phyloP scores from a whole-genome alignment of 2,797 vertebrate genomes.

The Apodemus agrarius region DNA sequence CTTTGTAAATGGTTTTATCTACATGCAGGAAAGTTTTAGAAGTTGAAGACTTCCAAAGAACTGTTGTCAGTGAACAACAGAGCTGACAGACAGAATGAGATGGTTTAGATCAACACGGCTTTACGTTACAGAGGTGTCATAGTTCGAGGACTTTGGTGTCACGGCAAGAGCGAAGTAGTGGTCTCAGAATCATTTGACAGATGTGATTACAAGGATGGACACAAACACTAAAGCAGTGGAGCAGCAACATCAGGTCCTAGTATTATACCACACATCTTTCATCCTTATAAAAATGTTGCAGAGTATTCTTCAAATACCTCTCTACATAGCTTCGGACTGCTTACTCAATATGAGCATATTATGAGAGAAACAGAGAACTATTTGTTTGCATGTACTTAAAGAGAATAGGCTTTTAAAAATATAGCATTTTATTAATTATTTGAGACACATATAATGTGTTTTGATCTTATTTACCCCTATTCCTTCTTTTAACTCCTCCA shows the following conservation, averaged over 20 bases:
- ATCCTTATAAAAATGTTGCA: not conserved
- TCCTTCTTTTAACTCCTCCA: not conserved
- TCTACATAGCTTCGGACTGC: not conserved
- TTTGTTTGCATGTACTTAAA: not conserved
- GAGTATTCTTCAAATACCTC: not conserved
- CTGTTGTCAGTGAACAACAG: not conserved
- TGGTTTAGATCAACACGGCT: not conserved
- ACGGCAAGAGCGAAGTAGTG: not conserved
- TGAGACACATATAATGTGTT: not conserved
- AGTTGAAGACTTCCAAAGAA: not conserved
- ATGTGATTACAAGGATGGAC: not conserved
- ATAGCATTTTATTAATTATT: not conserved
- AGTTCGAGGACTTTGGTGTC: not conserved
- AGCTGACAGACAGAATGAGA: not conserved
- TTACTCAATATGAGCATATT: not conserved
- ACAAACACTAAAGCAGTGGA: not conserved
- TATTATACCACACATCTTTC: not conserved
- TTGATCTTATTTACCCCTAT: not conserved
- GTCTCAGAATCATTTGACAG: not conserved
- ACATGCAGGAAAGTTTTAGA: not conserved
- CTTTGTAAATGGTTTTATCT: not conserved
- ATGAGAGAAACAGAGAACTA: not conserved
- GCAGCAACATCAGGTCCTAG: not conserved
- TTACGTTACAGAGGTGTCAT: conserved; percentile 5
- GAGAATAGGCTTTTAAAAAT: not conserved